Evolutionary conservation across 2,888 invertebrate genomes (phyloP).

Genomic region (Harpagoxenus sublaevis): DNA sequence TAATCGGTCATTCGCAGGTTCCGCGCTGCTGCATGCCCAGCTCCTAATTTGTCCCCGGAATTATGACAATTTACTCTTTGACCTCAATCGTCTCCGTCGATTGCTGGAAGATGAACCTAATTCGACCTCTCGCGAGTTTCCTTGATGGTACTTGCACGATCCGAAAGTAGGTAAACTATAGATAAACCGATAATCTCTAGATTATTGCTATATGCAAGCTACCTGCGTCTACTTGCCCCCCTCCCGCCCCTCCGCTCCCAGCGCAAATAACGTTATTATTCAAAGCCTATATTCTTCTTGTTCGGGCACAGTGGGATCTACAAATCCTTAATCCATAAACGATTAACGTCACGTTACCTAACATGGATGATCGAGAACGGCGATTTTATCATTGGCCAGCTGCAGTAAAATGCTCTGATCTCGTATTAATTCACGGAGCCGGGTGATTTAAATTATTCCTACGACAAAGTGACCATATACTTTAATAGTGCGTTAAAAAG

Average conservation of each 20-base stretch:
- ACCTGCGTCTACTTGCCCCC: neutral
- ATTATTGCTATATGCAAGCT: neutral
- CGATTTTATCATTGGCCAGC: slow-evolving; percentile 40
- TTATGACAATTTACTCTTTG: slow-evolving; percentile 68
- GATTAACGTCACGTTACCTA: slow-evolving; percentile 63
- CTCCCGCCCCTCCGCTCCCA: neutral
- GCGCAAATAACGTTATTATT: slow-evolving; percentile 41
- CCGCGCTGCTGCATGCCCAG: slow-evolving; percentile 37
- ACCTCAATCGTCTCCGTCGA: slow-evolving; percentile 23
- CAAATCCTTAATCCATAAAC: slow-evolving; percentile 46
- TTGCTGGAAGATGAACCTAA: slow-evolving; percentile 60
- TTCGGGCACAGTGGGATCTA: slow-evolving; percentile 40
- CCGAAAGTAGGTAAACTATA: slow-evolving; percentile 64
- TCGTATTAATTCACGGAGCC: slow-evolving; percentile 38
- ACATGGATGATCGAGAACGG: slow-evolving; percentile 48
- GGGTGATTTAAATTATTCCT: neutral
- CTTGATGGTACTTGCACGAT: slow-evolving; percentile 25
- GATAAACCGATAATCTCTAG: slow-evolving; percentile 62
- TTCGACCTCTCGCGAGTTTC: slow-evolving; percentile 54
- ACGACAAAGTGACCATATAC: neutral
- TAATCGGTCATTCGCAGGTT: slow-evolving; percentile 66
- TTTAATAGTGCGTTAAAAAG: neutral
- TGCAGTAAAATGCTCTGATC: slow-evolving; percentile 36
- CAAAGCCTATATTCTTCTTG: slow-evolving; percentile 26
- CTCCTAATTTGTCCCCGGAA: slow-evolving; percentile 71